Base-by-base conservation (phyloP, 2,113 vertebrate genomes). In the Paracanthobrama guichenoti region DNA sequence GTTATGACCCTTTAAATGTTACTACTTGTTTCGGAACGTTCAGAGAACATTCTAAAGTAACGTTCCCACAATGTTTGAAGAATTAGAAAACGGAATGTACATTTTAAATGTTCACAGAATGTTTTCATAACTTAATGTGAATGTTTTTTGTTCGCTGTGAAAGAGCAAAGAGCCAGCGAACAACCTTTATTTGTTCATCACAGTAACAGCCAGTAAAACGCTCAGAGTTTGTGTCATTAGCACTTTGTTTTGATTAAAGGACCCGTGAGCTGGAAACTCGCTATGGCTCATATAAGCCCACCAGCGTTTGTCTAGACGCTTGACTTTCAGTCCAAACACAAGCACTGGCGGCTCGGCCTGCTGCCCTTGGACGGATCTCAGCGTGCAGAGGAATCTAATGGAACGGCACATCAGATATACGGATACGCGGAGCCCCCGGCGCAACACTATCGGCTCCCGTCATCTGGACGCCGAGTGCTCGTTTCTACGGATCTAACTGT, bases 261-360 rank as follows among this genome's bases (percentile, higher is more conserved):
- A 76, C 48, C 35, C 0, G 2, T 60, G 28, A 74, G 53, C 22
- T 46, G 42, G 42, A 55, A 81, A 22, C 24, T 81, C 55, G 3
- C 13, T 35, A 55, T 31, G 42, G 59, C 71, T 82, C 71, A 82
- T 76, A 31, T n/a, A 76, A 55, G 35, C 28, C 26, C 50, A 76
- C 2, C 9, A 39, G 6, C 2, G 16, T 5, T 44, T 18, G 39
- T 72, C 22, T n/a, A 77, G 77, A 57, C 24, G 31, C 74, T 48
- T 50, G 59, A 42, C 55, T 73, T 28, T 28, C 13, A 20, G 57
- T 26, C 6, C 18, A 8, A 85, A 75, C n/a, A 50, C 9, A 26
- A n/a, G 10, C 12, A 1, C 11, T 6, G 28, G 46, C 64, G 39
- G 46, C 59, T 73, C 18, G 5, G 28, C 72, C 35, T 16, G 55